These are phyloP conservation scores for Mustela lutreola DNA, from an alignment of 2,113 vertebrate species.

Conservation along the genomic window DNA sequence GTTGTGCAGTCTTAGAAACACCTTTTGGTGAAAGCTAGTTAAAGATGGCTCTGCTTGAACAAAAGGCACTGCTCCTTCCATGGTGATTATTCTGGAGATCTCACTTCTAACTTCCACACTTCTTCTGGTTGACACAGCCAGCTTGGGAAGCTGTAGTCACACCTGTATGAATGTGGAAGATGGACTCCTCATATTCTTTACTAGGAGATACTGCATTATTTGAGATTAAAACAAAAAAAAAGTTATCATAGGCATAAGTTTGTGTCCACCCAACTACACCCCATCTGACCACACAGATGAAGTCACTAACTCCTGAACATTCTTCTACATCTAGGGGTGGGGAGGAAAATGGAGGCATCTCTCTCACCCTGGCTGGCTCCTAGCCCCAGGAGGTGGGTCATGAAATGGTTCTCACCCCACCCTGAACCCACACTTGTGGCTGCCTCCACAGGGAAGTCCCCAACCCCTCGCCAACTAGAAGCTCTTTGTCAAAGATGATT, in stretches of 20 bases:
- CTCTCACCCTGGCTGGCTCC: accelerated
- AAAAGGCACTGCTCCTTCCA: not conserved
- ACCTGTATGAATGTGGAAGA: not conserved
- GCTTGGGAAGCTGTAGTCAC: not conserved
- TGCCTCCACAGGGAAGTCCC: not conserved
- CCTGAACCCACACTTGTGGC: not conserved
- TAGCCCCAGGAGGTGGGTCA: not conserved
- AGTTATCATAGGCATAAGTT: not conserved
- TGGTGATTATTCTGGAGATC: not conserved
- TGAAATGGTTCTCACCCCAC: not conserved
- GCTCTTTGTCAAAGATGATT: not conserved
- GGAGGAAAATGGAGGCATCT: not conserved
- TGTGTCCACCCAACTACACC: not conserved
- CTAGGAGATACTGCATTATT: not conserved
- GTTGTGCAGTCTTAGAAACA: not conserved
- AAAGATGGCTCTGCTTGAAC: not conserved
- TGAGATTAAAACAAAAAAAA: not conserved
- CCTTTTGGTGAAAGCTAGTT: not conserved
- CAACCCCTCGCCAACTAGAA: not conserved
- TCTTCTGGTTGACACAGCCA: not conserved
- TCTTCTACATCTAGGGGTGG: not conserved
- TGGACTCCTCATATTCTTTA: not conserved
- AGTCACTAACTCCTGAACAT: not conserved
- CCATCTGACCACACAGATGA: not conserved
- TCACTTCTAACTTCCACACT: not conserved